A percentile compares a stretch with the other conserved stretches of the same genome.
Conservation (phyloP, 2,888 invertebrate genomes). For the Caenorhabditis sinica region DNA sequence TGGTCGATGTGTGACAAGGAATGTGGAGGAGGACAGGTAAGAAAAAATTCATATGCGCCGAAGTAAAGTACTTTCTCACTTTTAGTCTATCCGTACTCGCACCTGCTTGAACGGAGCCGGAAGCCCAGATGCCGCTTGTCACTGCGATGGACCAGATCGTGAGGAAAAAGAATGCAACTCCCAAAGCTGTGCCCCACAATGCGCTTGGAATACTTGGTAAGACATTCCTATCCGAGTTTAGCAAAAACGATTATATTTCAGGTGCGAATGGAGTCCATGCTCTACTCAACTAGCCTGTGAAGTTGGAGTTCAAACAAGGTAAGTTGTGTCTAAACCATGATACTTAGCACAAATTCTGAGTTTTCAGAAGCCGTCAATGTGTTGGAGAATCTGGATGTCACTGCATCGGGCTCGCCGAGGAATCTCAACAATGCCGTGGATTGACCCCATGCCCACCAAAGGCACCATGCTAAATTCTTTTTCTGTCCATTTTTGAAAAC, state of each 20-base stretch:
- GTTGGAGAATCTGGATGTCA: slow-evolving; percentile 80
- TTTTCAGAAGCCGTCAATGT: slow-evolving; percentile 77
- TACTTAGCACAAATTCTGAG: background rate
- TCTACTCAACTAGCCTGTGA: slow-evolving; percentile 75
- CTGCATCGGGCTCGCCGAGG: slow-evolving; percentile 78
- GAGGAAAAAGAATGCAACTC: slow-evolving; percentile 77
- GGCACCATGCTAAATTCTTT: slow-evolving; percentile 72
- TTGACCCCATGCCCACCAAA: slow-evolving; percentile 70
- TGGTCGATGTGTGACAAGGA: slow-evolving; percentile 80
- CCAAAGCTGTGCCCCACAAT: slow-evolving; percentile 78
- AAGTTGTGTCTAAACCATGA: background rate
- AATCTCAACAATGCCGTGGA: slow-evolving; percentile 78
- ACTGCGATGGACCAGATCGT: slow-evolving; percentile 77
- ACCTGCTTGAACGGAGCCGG: slow-evolving; percentile 74
- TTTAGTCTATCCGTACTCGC: slow-evolving; percentile 71
- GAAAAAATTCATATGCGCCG: background rate
- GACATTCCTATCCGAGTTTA: background rate
- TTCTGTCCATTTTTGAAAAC: background rate
- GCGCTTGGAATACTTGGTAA: slow-evolving; percentile 78
- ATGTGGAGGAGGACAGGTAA: slow-evolving; percentile 77
- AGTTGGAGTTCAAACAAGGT: slow-evolving; percentile 70
- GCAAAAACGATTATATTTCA: background rate
- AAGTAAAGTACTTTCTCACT: background rate
- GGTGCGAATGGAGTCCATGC: slow-evolving; percentile 80
- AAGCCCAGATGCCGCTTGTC: slow-evolving; percentile 70